Base-by-base conservation (phyloP, 2,113 vertebrate species). In the Zingel zingel region DNA sequence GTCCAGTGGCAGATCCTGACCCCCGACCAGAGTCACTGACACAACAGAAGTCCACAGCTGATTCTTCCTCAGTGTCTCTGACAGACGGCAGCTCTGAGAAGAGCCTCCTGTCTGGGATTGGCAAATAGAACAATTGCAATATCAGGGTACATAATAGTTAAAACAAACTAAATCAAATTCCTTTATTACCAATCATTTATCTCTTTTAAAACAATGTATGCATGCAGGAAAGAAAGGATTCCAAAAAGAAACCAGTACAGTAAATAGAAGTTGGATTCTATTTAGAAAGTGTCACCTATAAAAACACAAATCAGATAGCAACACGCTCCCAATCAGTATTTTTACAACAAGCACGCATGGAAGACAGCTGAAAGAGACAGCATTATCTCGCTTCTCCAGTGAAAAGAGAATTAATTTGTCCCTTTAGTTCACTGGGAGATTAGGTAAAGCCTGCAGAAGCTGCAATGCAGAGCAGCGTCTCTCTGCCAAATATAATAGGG, bases 21-120 rank as follows among this genome's bases (percentile, higher is more conserved):
- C 97, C 90, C 97, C 97, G 72, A 99, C 74, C 84, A 99, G 94
- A 0, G 96, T 97, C 85, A 99, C 96, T 19, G 93, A 94, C 86
- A 97, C 94, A 45, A 97, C 95, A 2, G 96, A 96, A 0, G 95
- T 97, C 98, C 98, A 99, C 77, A 99, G 89, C 86, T 99, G 98
- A 85, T 94, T 96, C 91, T 97, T 99, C 86, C 69, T 95, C 87
- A 97, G 51, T 1, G 93, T 83, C 6, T 99, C 98, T 0, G 95
- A 95, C 58, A 93, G 84, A 25, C 86, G 80, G 6, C 39, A 21
- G 48, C 11, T 87, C 51, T 91, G 88, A 36, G 81, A 47, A 1
- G 54, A 50, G 19, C 72, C 48, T 50, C 59, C 77, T 1, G 70
- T 21, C 93, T 95, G 88, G 48, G 23, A 61, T 33, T 4, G 4